These are phyloP conservation scores for Elysia crispata DNA, from an alignment of 2,888 invertebrate species.

Conservation along the genomic window DNA sequence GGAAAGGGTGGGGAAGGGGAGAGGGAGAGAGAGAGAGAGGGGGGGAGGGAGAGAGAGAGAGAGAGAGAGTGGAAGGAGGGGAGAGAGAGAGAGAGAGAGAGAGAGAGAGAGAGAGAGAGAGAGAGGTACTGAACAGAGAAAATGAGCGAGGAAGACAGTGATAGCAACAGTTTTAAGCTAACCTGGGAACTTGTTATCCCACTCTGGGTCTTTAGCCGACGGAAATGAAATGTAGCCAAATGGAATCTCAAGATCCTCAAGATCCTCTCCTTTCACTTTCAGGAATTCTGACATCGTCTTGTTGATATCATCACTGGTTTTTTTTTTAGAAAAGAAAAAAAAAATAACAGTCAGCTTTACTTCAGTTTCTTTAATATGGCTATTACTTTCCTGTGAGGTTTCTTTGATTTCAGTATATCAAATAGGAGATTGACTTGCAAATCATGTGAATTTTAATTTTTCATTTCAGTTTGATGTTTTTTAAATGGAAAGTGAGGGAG, in stretches of 20 bases:
- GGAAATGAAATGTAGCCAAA: constrained; percentile 76
- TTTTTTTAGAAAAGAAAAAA: background rate
- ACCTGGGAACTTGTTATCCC: constrained; percentile 72
- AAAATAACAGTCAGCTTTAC: too few relatives aligned
- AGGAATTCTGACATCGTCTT: constrained; percentile 59
- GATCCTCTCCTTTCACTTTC: constrained; percentile 64
- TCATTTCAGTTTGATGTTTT: too few relatives aligned
- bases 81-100: background rate
- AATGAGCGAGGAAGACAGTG: too few relatives aligned
- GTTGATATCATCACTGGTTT: constrained; percentile 60
- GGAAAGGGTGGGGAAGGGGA: background rate
- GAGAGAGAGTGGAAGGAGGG: background rate
- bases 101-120: background rate
- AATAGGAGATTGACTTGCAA: too few relatives aligned
- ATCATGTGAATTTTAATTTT: too few relatives aligned
- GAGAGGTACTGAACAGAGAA: too few relatives aligned
- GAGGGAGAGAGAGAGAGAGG: constrained; percentile 30
- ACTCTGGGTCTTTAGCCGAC: constrained; percentile 76
- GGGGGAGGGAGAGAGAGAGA: constrained; percentile 2
- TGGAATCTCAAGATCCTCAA: constrained; percentile 69
- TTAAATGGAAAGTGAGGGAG: too few relatives aligned
- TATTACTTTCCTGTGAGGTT: too few relatives aligned
- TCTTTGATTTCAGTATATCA: too few relatives aligned
- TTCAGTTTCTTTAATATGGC: too few relatives aligned
- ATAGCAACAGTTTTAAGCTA: constrained; percentile 32